Conservation (phyloP, 2,113 vertebrate species). For the Axis porcinus region DNA sequence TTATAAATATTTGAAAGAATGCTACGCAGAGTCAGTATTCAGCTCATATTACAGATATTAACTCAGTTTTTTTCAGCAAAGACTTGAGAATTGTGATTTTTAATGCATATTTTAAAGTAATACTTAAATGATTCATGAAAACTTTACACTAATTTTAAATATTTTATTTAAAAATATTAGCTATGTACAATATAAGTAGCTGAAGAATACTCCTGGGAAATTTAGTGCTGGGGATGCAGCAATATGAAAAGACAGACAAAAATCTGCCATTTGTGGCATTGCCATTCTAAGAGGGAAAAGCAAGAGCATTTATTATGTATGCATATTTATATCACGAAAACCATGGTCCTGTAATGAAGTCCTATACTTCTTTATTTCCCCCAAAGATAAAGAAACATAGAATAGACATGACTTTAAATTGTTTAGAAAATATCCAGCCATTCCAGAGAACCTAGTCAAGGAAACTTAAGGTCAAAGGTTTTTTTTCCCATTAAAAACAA, state of each 20-base stretch:
- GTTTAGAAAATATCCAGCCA: neutral
- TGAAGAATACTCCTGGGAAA: neutral
- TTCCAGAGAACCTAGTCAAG: neutral
- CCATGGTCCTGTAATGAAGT: neutral
- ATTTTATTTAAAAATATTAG: neutral
- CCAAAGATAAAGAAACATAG: neutral
- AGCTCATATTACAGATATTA: neutral
- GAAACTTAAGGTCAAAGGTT: neutral
- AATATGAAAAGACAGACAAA: neutral
- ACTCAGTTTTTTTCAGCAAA: neutral
- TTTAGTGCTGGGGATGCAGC: neutral
- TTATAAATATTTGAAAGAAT: neutral
- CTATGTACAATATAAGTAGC: neutral
- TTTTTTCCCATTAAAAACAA: neutral
- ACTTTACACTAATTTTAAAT: neutral
- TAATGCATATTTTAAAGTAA: neutral
- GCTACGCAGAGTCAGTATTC: neutral
- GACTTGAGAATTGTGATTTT: neutral
- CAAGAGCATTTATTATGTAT: neutral
- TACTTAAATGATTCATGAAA: neutral
- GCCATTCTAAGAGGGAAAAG: neutral
- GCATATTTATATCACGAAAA: neutral
- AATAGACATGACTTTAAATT: neutral
- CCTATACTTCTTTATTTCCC: neutral
- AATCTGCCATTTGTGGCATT: neutral